phyloP scores from a whole-genome alignment of 2,113 vertebrate genomes.

The Rhinoptilus africanus region DNA sequence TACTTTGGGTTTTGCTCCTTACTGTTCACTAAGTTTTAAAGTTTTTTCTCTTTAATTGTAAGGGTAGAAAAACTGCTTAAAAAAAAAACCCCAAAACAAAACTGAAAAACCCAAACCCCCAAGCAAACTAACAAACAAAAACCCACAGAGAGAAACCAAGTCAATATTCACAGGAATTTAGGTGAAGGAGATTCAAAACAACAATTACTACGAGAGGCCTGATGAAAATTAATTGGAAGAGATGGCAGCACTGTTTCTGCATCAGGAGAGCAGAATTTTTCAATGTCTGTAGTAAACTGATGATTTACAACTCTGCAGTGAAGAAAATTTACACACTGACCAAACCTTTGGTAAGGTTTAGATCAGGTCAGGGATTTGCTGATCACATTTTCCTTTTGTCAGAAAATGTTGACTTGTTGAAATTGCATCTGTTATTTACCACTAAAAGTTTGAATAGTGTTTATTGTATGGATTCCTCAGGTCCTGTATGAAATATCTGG shows the following conservation, averaged over 20 bases:
- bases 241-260: not conserved
- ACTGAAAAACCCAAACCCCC: not conserved
- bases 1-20: not conserved
- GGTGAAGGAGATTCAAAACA: not conserved
- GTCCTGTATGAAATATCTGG: not conserved
- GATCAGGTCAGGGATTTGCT: slow-evolving; percentile 21
- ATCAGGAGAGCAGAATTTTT: not conserved
- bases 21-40: not conserved
- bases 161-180: not conserved
- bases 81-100: not conserved
- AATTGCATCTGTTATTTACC: not conserved
- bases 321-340: not conserved
- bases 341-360: not conserved
- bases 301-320: not conserved
- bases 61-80: not conserved
- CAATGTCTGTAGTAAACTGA: not conserved
- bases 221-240: slow-evolving; percentile 16
- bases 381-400: not conserved
- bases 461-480: not conserved
- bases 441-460: not conserved
- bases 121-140: not conserved
- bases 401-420: not conserved
- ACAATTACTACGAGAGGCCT: not conserved
- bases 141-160: not conserved
- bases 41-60: not conserved